Conservation (phyloP, 1,140 invertebrate species). For the Hyles vespertilio region DNA sequence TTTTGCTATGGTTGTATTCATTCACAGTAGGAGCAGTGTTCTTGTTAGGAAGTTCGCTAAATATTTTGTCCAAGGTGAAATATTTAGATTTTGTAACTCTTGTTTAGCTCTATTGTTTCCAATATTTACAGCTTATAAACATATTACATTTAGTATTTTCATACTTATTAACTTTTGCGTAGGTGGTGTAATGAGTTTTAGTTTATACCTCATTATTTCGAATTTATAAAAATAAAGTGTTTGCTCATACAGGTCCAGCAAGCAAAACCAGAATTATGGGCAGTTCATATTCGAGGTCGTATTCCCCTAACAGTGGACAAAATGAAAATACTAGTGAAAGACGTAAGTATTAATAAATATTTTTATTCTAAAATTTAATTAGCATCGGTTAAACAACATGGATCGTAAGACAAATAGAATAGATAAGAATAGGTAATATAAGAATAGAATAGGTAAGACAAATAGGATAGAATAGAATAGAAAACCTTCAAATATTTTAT, state of each 20-base stretch:
- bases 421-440: too few relatives aligned
- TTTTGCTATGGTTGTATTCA: conserved; percentile 17
- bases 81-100: conserved; percentile 29
- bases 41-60: conserved; percentile 37
- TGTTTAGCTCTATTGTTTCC: too few relatives aligned
- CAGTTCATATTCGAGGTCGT: conserved; percentile 67
- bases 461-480: too few relatives aligned
- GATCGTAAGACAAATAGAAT: too few relatives aligned
- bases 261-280: conserved; percentile 49
- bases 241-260: conserved; percentile 13
- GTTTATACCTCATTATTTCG: background rate
- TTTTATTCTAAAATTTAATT: too few relatives aligned
- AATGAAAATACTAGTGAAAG: conserved; percentile 29
- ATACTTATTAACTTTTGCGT: too few relatives aligned
- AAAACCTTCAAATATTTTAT: too few relatives aligned
- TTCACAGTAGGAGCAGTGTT: conserved; percentile 28
- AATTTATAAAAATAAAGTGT: conserved; percentile 1
- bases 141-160: too few relatives aligned
- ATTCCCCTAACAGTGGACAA: conserved; percentile 69
- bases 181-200: too few relatives aligned
- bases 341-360: conserved; percentile 33
- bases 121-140: too few relatives aligned
- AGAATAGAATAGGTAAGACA: too few relatives aligned
- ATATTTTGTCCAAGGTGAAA: conserved; percentile 53
- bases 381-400: too few relatives aligned